Evolutionary conservation across 2,113 vertebrate species (phyloP).

Genomic region (Ceyx melanurus): DNA sequence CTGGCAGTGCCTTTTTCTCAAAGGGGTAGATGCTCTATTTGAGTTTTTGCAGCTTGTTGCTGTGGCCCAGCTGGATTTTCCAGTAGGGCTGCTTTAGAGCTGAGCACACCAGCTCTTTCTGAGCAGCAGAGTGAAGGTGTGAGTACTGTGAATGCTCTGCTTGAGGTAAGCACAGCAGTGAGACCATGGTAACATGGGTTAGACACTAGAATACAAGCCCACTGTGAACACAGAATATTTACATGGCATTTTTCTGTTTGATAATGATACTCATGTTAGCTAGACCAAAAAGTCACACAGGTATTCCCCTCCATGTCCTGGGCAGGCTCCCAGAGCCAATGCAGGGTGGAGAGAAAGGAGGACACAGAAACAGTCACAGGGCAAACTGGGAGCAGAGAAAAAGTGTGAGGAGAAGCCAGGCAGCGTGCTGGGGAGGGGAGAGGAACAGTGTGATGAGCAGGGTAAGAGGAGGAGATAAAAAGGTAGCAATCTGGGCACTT

Average conservation of each 20-base stretch:
- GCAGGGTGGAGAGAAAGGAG: too few relatives aligned
- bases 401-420: neutral
- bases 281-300: neutral
- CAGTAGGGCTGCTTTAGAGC: neutral
- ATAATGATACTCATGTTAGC: fast-evolving
- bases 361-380: fast-evolving
- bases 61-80: neutral
- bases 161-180: neutral
- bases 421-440: neutral
- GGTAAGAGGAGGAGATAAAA: neutral
- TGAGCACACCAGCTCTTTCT: neutral
- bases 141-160: neutral
- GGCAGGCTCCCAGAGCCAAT: neutral
- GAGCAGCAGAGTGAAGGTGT: neutral
- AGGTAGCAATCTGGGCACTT: neutral
- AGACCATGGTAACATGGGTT: neutral
- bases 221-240: neutral
- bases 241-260: neutral
- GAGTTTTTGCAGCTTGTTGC: neutral
- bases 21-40: neutral
- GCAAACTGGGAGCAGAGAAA: neutral
- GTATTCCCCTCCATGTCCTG: neutral
- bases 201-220: neutral
- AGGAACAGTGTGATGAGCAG: neutral
- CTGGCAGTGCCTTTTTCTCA: neutral